A percentile compares a stretch with the other conserved stretches of the same genome.
These are phyloP conservation scores for Knipowitschia caucasica DNA, from an alignment of 2,797 vertebrate species.

Conservation along the genomic window DNA sequence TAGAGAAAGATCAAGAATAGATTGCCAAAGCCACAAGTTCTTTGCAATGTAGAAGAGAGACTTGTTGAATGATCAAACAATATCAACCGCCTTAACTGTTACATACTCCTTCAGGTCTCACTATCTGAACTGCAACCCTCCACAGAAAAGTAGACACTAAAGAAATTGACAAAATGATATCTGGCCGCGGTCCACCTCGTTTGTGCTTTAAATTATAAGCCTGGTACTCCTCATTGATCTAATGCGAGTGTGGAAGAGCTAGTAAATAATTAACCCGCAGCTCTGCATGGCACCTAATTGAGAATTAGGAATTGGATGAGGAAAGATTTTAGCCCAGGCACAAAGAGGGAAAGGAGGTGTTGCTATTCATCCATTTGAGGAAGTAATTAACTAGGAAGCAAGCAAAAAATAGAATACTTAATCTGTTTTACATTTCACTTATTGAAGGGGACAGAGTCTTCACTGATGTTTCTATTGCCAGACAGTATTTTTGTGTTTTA, in stretches of 20 bases:
- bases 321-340: slow-evolving; percentile 56
- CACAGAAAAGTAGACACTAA: slow-evolving; percentile 28
- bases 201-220: slow-evolving; percentile 29
- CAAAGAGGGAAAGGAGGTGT: slow-evolving; percentile 23
- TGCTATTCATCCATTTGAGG: slow-evolving; percentile 27
- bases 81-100: slow-evolving; percentile 50
- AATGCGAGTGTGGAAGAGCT: slow-evolving; percentile 44
- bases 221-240: slow-evolving; percentile 38
- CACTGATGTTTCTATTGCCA: too few species aligned
- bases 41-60: slow-evolving; percentile 43
- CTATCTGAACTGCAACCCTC: slow-evolving; percentile 38
- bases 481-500: too few species aligned
- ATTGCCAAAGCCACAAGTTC: slow-evolving; percentile 48
- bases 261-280: slow-evolving; percentile 64
- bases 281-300: slow-evolving; percentile 53
- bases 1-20: slow-evolving; percentile 53
- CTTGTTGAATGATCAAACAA: slow-evolving; percentile 51
- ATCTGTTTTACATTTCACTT: neutral
- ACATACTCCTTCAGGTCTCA: too few species aligned
- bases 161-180: slow-evolving; percentile 15
- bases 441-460: neutral
- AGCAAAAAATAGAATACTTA: slow-evolving; percentile 64
- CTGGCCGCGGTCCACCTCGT: slow-evolving; percentile 33
- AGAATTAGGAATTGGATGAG: slow-evolving; percentile 64
- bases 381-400: slow-evolving; percentile 61